A percentile compares a stretch with the other conserved stretches of the same genome.
phyloP scores from a whole-genome alignment of 2,113 vertebrate species.

The Alethe diademata region DNA sequence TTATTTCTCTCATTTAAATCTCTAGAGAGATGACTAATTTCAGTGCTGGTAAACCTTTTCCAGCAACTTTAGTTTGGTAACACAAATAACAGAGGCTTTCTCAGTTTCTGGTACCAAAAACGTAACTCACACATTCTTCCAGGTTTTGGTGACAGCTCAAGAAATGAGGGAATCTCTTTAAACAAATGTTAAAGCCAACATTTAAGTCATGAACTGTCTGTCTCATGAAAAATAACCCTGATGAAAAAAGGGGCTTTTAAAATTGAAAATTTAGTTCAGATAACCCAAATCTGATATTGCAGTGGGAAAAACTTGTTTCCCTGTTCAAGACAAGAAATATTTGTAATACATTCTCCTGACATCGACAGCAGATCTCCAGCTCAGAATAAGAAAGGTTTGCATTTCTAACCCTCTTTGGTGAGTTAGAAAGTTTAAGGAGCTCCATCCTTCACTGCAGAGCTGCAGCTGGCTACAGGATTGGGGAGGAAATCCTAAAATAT shows the following conservation, averaged over 20 bases:
- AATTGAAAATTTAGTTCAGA: neutral
- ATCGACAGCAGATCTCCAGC: neutral
- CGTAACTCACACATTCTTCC: neutral
- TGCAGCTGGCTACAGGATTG: neutral
- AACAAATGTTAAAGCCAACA: neutral
- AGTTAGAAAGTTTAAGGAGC: neutral
- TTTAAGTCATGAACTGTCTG: neutral
- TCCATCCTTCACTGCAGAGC: neutral
- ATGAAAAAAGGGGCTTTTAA: neutral
- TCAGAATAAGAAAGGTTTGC: neutral
- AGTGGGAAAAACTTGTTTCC: neutral
- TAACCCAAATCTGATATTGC: neutral
- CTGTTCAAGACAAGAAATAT: neutral
- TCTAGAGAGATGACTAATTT: neutral
- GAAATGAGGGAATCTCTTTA: neutral
- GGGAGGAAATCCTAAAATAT: neutral
- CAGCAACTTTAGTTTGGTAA: neutral
- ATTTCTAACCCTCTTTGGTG: neutral
- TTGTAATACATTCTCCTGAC: neutral
- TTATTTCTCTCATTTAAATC: neutral
- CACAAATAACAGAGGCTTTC: neutral
- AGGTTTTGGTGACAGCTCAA: neutral
- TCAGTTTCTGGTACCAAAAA: neutral
- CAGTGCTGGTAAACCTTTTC: neutral
- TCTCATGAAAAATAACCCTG: neutral